phyloP scores from a whole-genome alignment of 2,888 invertebrate genomes.

The Ophioninae sp. region DNA sequence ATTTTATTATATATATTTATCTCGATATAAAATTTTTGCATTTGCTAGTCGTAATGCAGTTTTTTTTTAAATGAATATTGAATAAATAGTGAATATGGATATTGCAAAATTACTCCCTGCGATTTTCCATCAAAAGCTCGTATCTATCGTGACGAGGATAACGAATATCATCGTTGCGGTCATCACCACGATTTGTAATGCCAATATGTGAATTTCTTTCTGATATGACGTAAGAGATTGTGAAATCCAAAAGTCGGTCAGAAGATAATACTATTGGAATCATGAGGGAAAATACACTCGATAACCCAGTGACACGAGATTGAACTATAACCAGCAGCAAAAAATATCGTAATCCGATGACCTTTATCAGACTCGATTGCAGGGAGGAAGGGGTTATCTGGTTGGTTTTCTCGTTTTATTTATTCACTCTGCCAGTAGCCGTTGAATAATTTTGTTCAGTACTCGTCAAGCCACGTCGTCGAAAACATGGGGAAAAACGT shows the following conservation, averaged over 20 bases:
- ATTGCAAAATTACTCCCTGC: neutral
- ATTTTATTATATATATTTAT: too few relatives aligned
- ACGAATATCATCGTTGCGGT: constrained; percentile 16
- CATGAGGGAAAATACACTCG: constrained; percentile 18
- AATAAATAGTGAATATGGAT: constrained; percentile 18
- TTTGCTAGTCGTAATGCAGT: too few relatives aligned
- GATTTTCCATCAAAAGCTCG: neutral
- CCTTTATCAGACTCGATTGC: constrained; percentile 45
- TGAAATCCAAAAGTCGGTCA: constrained; percentile 54
- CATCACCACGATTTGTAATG: constrained; percentile 17
- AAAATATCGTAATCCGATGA: constrained; percentile 57
- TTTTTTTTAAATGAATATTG: too few relatives aligned
- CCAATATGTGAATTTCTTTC: constrained; percentile 15
- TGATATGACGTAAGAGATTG: neutral
- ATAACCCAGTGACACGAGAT: constrained; percentile 29
- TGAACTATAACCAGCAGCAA: constrained; percentile 34
- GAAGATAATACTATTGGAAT: constrained; percentile 77
- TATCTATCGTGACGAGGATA: neutral
- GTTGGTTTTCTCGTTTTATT: constrained; percentile 12
- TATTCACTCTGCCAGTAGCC: constrained; percentile 6
- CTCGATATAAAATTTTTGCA: too few relatives aligned
- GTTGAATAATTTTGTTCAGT: constrained; percentile 66
- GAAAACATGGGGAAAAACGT: constrained; percentile 71
- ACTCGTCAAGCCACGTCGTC: constrained; percentile 63
- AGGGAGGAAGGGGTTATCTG: constrained; percentile 39